phyloP scores from a whole-genome alignment of 2,797 vertebrate genomes.

The Crocodylus rhombifer region DNA sequence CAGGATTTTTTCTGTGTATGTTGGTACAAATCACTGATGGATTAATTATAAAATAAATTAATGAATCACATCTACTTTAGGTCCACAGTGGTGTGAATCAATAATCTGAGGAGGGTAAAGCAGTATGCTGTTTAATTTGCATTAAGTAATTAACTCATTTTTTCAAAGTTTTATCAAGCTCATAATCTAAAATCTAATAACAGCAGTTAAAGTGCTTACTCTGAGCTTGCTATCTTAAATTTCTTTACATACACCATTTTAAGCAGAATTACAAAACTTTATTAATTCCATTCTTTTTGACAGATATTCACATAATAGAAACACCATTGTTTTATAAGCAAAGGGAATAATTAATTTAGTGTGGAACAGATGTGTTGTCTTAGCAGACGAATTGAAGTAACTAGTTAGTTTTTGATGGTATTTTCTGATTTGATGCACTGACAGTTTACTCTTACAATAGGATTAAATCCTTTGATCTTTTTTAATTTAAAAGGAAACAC shows the following conservation, averaged over 20 bases:
- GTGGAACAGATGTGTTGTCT: not conserved
- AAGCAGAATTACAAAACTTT: not conserved
- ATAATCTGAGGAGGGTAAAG: slow-evolving; percentile 16
- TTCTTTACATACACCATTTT: not conserved
- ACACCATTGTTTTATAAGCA: slow-evolving; percentile 17
- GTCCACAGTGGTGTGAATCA: slow-evolving; percentile 38
- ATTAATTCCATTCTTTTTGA: not conserved
- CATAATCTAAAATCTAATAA: not conserved
- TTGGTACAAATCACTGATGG: slow-evolving; percentile 45
- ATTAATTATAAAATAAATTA: slow-evolving; percentile 56
- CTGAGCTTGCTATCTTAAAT: not conserved
- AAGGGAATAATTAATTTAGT: slow-evolving; percentile 29
- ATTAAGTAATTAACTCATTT: slow-evolving; percentile 54
- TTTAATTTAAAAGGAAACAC: slow-evolving; percentile 13
- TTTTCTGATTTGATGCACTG: not conserved
- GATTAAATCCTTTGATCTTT: not conserved
- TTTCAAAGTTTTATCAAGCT: slow-evolving; percentile 4
- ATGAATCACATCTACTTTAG: slow-evolving; percentile 41
- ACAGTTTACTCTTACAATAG: slow-evolving; percentile 9
- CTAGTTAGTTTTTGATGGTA: not conserved
- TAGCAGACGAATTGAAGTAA: not conserved
- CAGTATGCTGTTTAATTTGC: slow-evolving; percentile 49
- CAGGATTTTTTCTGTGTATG: not conserved
- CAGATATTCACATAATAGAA: not conserved
- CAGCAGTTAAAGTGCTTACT: not conserved